A percentile compares a stretch with the other conserved stretches of the same genome.
Conservation (phyloP, 2,797 vertebrate species). For the Pelochelys cantorii region DNA sequence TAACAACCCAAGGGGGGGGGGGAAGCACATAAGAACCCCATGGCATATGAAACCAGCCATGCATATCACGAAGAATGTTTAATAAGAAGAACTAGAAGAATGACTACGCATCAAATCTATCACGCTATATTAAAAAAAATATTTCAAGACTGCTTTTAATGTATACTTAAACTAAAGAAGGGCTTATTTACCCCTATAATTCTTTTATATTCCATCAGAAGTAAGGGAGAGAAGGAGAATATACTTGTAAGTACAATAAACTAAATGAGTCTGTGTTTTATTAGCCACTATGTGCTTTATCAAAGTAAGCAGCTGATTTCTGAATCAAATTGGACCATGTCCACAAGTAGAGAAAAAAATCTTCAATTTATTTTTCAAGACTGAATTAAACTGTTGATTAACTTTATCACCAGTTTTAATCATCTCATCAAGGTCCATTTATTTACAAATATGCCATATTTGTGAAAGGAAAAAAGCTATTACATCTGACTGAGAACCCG, state of each 20-base stretch:
- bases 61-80: rapidly evolving
- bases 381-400: not conserved
- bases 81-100: not conserved
- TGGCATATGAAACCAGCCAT: not conserved
- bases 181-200: not conserved
- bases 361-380: not conserved
- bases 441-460: not conserved
- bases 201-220: not conserved
- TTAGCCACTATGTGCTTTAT: not conserved
- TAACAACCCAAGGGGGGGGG: not conserved
- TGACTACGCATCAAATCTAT: not conserved
- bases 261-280: not conserved
- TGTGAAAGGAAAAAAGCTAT: constrained; percentile 1
- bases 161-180: not conserved
- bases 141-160: not conserved
- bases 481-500: constrained; percentile 49
- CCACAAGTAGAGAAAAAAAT: not conserved
- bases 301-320: not conserved
- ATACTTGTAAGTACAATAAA: not conserved
- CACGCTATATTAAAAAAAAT: not conserved
- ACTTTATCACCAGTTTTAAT: not conserved
- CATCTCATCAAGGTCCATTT: constrained; percentile 6
- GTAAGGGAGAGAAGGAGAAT: not conserved
- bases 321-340: not conserved
- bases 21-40: not conserved